phyloP scores from a whole-genome alignment of 2,113 vertebrate species.

The Anhinga anhinga region DNA sequence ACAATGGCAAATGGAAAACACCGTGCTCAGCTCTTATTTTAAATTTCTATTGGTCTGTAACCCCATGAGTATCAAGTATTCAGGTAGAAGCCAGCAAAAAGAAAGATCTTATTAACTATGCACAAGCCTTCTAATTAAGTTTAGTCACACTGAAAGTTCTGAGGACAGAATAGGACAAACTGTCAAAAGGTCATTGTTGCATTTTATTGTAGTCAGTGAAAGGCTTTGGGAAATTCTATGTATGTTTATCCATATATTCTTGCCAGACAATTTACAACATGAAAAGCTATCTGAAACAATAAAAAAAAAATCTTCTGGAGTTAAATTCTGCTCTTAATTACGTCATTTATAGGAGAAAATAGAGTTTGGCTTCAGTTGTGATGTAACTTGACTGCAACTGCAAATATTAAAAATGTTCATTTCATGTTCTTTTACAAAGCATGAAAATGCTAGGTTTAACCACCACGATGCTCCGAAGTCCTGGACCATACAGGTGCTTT shows the following conservation, averaged over 20 bases:
- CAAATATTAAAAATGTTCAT: background rate
- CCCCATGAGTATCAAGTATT: background rate
- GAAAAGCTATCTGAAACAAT: background rate
- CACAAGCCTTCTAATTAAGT: constrained; percentile 11
- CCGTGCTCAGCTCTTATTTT: constrained; percentile 17
- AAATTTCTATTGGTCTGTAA: background rate
- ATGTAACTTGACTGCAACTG: background rate
- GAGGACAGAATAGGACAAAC: background rate
- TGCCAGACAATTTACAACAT: background rate
- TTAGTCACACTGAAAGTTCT: background rate
- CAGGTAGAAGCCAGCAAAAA: background rate
- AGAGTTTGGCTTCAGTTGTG: background rate
- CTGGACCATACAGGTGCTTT: background rate
- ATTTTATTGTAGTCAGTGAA: background rate
- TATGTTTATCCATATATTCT: background rate
- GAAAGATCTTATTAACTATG: background rate
- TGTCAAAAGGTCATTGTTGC: background rate
- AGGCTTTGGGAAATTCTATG: background rate
- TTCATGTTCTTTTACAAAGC: background rate
- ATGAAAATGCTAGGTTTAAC: background rate
- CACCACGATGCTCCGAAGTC: background rate
- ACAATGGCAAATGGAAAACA: constrained; percentile 27
- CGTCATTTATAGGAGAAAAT: background rate
- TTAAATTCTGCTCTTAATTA: background rate
- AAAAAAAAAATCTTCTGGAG: background rate